Percentiles rank a stretch among this genome's conserved stretches.
Evolutionary conservation across 2,888 invertebrate species (phyloP).

Genomic region (Tribolium freemani): DNA sequence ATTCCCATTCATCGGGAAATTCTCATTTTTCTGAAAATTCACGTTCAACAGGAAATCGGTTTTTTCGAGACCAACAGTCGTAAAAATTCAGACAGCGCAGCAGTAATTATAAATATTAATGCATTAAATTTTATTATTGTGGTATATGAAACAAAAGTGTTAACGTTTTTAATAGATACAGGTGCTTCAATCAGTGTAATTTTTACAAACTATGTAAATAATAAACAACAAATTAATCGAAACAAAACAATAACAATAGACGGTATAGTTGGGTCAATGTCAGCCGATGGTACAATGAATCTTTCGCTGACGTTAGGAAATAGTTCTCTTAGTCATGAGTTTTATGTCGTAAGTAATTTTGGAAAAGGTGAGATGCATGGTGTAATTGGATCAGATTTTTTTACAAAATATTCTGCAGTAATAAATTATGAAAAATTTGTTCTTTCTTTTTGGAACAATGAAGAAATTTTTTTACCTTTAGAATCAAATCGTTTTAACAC

Average conservation of each 20-base stretch:
- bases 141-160: not conserved
- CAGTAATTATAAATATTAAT: constrained; percentile 20
- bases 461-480: constrained; percentile 24
- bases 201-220: constrained; percentile 8
- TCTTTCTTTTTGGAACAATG: constrained; percentile 18
- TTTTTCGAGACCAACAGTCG: constrained; percentile 19
- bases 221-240: constrained; percentile 2
- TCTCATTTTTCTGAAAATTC: not conserved
- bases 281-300: constrained; percentile 1
- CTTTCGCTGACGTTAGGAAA: constrained; percentile 15
- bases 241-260: no score
- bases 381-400: constrained; percentile 31
- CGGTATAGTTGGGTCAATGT: no score
- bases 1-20: not conserved
- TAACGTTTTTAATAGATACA: constrained; percentile 33
- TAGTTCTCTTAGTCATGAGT: constrained; percentile 6
- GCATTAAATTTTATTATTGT: constrained; percentile 19
- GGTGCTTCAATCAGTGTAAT: constrained; percentile 33
- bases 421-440: constrained; percentile 17
- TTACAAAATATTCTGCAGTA: constrained; percentile 19
- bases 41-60: not conserved
- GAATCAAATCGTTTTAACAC: constrained; percentile 6
- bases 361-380: constrained; percentile 13
- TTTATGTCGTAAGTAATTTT: constrained; percentile 24
- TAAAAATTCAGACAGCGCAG: not conserved